Percentiles rank a stretch among this genome's conserved stretches.
phyloP scores from a whole-genome alignment of 2,888 invertebrate species.

The Taphrorychus bicolor region DNA sequence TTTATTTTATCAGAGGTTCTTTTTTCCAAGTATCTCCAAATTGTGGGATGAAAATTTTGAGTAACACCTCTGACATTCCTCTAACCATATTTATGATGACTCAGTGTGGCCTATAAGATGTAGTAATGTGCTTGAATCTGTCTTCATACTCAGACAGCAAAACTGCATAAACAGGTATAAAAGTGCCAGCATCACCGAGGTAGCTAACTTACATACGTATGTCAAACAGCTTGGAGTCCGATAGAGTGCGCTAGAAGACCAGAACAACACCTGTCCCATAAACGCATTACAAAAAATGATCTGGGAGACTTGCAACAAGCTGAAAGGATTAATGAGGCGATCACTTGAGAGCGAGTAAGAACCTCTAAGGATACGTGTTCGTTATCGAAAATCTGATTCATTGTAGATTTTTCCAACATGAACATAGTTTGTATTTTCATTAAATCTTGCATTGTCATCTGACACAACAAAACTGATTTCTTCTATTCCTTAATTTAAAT shows the following conservation, averaged over 20 bases:
- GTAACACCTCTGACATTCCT: too few species aligned
- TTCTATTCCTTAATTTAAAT: too few species aligned
- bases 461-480: too few species aligned
- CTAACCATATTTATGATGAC: too few species aligned
- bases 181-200: constrained; percentile 48
- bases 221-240: constrained; percentile 50
- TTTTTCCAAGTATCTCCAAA: too few species aligned
- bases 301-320: constrained; percentile 52
- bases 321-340: constrained; percentile 47
- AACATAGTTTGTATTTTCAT: too few species aligned
- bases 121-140: too few species aligned
- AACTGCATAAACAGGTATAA: constrained; percentile 46
- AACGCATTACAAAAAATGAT: constrained; percentile 53
- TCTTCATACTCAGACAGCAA: constrained; percentile 44
- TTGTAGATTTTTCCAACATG: too few species aligned
- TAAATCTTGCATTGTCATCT: too few species aligned
- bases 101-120: too few species aligned
- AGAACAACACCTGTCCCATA: constrained; percentile 47
- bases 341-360: constrained; percentile 56
- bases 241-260: constrained; percentile 48
- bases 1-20: too few species aligned
- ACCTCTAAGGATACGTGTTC: constrained; percentile 65
- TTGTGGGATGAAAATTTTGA: too few species aligned
- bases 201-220: constrained; percentile 22
- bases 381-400: constrained; percentile 67